phyloP scores from a whole-genome alignment of 2,797 vertebrate genomes.

The Dipus sagitta region DNA sequence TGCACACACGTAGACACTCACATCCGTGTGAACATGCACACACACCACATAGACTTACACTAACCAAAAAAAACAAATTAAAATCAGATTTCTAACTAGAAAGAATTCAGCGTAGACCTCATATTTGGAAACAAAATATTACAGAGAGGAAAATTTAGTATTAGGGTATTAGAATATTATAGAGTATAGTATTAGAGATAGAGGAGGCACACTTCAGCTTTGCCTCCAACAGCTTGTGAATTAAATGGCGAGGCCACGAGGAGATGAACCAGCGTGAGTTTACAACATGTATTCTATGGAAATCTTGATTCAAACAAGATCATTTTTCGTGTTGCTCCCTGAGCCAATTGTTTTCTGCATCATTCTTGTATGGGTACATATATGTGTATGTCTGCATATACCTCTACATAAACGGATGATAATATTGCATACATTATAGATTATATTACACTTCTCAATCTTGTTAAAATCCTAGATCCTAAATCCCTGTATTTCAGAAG shows the following conservation, averaged over 20 bases:
- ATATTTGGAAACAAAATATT: constrained; percentile 10
- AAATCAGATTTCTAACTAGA: neutral
- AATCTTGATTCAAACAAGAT: neutral
- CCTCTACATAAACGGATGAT: too few species aligned
- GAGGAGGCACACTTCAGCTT: neutral
- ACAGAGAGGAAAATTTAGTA: neutral
- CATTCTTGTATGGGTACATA: neutral
- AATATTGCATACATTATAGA: neutral
- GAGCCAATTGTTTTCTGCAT: neutral
- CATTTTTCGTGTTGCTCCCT: neutral
- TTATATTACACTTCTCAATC: too few species aligned
- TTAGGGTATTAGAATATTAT: too few species aligned
- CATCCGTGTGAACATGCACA: too few species aligned
- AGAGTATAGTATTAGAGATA: too few species aligned
- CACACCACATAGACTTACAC: too few species aligned
- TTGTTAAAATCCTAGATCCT: neutral
- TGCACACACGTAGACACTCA: too few species aligned
- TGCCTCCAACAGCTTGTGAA: neutral
- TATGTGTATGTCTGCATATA: neutral
- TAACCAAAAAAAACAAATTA: too few species aligned
- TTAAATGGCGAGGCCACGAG: neutral
- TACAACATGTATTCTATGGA: neutral
- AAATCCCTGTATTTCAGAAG: neutral
- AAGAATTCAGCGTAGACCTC: neutral
- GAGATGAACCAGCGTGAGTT: neutral